phyloP scores from a whole-genome alignment of 2,113 vertebrate species.

The Microtus richardsoni region DNA sequence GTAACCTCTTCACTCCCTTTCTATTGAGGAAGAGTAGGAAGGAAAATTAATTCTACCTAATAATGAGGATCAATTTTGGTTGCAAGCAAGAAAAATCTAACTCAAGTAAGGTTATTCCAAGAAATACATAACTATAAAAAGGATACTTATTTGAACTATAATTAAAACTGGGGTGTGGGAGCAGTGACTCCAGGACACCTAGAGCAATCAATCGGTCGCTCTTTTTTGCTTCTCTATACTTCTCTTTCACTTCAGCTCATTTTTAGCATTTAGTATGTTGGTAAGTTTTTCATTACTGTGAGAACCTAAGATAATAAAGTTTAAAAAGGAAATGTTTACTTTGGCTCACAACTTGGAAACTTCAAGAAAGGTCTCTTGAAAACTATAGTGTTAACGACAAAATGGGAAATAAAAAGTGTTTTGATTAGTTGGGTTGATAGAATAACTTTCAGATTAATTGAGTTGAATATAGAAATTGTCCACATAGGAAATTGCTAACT shows the following conservation, averaged over 20 bases:
- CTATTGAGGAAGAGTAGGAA: background rate
- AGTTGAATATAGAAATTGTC: background rate
- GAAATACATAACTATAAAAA: background rate
- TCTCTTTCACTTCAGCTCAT: background rate
- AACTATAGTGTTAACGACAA: background rate
- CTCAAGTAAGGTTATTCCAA: background rate
- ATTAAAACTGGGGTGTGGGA: background rate
- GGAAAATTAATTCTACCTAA: background rate
- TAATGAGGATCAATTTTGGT: background rate
- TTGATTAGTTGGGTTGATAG: background rate
- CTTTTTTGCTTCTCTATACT: background rate
- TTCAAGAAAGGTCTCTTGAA: background rate
- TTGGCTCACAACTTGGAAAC: background rate
- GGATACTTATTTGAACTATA: background rate
- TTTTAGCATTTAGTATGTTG: background rate
- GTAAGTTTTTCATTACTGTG: background rate
- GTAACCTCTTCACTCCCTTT: background rate
- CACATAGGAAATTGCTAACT: background rate
- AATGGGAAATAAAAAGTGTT: background rate
- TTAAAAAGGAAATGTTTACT: background rate
- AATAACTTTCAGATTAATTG: background rate
- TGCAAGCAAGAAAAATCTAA: conserved; percentile 10
- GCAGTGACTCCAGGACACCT: background rate
- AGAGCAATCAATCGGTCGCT: background rate
- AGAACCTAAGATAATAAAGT: background rate